A percentile compares a stretch with the other conserved stretches of the same genome.
phyloP scores from a whole-genome alignment of 2,113 vertebrate species.

The Alectura lathami region DNA sequence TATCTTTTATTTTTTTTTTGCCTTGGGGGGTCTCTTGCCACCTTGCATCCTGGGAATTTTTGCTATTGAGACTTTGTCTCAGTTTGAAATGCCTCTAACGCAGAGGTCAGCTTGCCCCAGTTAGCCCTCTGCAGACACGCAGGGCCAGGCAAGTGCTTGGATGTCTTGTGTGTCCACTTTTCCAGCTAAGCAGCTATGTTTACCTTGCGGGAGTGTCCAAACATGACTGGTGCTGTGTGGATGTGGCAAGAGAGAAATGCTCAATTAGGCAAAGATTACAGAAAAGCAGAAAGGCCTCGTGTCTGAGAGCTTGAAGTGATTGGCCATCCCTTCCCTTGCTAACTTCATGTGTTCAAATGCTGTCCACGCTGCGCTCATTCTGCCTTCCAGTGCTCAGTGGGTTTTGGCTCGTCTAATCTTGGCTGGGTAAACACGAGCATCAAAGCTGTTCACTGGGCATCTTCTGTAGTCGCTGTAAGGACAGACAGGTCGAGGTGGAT shows the following conservation, averaged over 20 bases:
- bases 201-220: background rate
- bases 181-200: background rate
- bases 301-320: background rate
- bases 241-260: background rate
- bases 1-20: background rate
- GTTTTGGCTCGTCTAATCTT: background rate
- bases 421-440: background rate
- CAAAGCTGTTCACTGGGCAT: background rate
- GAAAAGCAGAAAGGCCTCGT: background rate
- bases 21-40: background rate
- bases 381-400: background rate
- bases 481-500: background rate
- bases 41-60: background rate
- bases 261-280: background rate
- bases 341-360: background rate
- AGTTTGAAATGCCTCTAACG: background rate
- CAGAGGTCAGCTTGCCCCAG: background rate
- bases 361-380: background rate
- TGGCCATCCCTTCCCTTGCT: background rate
- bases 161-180: background rate
- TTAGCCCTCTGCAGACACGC: background rate
- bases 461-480: background rate
- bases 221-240: background rate
- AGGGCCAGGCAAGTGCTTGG: background rate
- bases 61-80: background rate